These are phyloP conservation scores for Pycnonotus jocosus DNA, from an alignment of 2,113 vertebrate genomes.

Conservation along the genomic window DNA sequence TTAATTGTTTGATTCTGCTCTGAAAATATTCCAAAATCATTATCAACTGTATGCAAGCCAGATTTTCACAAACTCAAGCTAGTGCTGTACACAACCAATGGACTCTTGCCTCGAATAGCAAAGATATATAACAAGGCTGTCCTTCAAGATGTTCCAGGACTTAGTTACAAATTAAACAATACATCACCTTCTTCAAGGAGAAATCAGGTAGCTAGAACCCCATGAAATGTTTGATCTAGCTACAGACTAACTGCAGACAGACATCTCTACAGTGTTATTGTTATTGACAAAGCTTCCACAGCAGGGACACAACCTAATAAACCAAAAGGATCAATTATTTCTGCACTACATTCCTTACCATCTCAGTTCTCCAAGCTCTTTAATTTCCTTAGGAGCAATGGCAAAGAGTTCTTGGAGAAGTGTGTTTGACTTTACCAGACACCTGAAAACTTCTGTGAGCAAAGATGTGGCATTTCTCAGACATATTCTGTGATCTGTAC, in stretches of 20 bases:
- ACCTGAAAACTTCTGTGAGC: neutral
- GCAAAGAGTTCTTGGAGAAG: slow-evolving; percentile 25
- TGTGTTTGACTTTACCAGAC: neutral
- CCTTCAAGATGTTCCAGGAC: slow-evolving; percentile 22
- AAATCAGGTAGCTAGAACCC: slow-evolving; percentile 16
- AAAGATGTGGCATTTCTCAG: neutral
- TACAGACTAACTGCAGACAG: slow-evolving; percentile 21
- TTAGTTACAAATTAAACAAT: slow-evolving; percentile 62
- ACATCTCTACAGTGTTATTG: slow-evolving; percentile 1
- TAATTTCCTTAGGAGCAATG: neutral
- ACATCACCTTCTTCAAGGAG: slow-evolving; percentile 54
- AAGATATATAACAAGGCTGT: slow-evolving; percentile 23
- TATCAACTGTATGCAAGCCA: neutral
- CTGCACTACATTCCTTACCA: neutral
- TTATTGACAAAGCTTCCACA: slow-evolving; percentile 56
- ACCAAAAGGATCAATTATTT: slow-evolving; percentile 51
- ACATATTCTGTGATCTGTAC: neutral
- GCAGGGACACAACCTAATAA: slow-evolving; percentile 43
- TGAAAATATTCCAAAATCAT: slow-evolving; percentile 34
- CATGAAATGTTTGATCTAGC: slow-evolving; percentile 14
- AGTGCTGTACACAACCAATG: neutral
- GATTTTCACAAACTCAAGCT: neutral
- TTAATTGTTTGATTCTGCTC: neutral
- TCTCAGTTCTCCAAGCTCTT: neutral
- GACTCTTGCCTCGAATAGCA: neutral